Base-by-base conservation (phyloP, 1,140 invertebrate genomes). In the Drosophila serrata region DNA sequence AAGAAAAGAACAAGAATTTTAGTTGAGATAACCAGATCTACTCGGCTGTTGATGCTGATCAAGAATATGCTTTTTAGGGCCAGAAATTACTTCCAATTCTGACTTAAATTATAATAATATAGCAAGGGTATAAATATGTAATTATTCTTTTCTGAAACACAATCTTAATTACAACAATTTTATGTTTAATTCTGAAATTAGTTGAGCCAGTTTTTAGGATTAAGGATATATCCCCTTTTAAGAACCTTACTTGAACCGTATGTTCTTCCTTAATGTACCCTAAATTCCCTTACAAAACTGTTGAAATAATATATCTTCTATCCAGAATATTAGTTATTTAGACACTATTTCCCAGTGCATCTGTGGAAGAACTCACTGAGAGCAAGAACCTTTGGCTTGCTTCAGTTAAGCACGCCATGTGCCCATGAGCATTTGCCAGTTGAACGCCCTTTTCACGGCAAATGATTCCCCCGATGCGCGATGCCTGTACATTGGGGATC, bases 391-490 rank as follows among this genome's bases (percentile, higher is more conserved):
- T 90, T 87, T 61, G 65, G 72, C 33, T 57, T 72, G 65, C 42
- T 58, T 70, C 65, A 72, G 65, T 49, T 72, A 69, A 72, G 69
- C 84, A 90, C 78, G 85, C 81, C 77, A 88, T 88, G 84, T 90
- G 85, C 76, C 78, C 80, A 82, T 88, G 81, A 80, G 84, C 77
- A 79, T 86, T 87, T 87, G 81, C 79, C 81, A 88, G 91, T 90
- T 92, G 84, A 92, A 92, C 84, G 87, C 86, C 91, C 91, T 92
- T 92, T 92, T 92, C 91, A 92, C 91, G 91, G 91, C 91, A 92
- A 84, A 86, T 92, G 85, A 87, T 91, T 92, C 86, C 75, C 68
- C 75, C 68, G 59, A 77, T 82, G 74, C 51, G 53, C 65, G 51
- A 72, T 60, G 78, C 63, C 75, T 62, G 75, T 70, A 78, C 65